Percentiles rank a stretch among this genome's conserved stretches.
These are phyloP conservation scores for Brachyptera putata DNA, from an alignment of 2,888 invertebrate genomes.

Conservation along the genomic window DNA sequence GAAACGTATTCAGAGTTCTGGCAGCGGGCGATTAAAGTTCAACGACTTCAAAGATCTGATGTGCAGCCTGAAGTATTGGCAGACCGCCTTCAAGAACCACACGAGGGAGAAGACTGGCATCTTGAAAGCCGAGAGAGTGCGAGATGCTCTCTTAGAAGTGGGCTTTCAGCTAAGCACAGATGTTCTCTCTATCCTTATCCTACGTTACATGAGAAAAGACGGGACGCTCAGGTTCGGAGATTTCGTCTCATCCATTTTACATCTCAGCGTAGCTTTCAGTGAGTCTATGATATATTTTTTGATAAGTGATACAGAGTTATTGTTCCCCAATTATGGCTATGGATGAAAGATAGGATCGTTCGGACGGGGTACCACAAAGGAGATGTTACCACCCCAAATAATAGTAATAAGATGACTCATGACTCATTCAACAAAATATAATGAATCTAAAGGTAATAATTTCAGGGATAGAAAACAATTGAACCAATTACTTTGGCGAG, in stretches of 20 bases:
- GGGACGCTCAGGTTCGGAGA: constrained; percentile 88
- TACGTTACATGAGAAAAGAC: constrained; percentile 88
- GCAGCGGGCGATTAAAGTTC: constrained; percentile 76
- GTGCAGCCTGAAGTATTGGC: constrained; percentile 88
- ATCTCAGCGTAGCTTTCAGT: constrained; percentile 86
- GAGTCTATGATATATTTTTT: constrained; percentile 47
- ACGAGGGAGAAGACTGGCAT: constrained; percentile 89
- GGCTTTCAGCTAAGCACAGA: constrained; percentile 85
- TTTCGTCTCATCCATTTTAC: constrained; percentile 84
- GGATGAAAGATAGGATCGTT: too few species aligned
- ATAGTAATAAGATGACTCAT: too few species aligned
- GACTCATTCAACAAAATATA: too few species aligned
- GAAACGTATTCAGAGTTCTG: constrained; percentile 63
- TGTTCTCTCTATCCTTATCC: constrained; percentile 73
- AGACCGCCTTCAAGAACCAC: constrained; percentile 83
- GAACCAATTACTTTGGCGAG: neutral
- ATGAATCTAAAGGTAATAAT: too few species aligned
- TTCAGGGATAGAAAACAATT: too few species aligned
- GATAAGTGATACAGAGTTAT: too few species aligned
- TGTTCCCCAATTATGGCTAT: too few species aligned
- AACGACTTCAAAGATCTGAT: constrained; percentile 86
- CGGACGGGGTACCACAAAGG: neutral
- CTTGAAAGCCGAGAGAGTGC: constrained; percentile 75
- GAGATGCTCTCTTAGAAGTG: constrained; percentile 80
- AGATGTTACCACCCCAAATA: too few species aligned